phyloP scores from a whole-genome alignment of 2,113 vertebrate species.

The Clinocottus analis region DNA sequence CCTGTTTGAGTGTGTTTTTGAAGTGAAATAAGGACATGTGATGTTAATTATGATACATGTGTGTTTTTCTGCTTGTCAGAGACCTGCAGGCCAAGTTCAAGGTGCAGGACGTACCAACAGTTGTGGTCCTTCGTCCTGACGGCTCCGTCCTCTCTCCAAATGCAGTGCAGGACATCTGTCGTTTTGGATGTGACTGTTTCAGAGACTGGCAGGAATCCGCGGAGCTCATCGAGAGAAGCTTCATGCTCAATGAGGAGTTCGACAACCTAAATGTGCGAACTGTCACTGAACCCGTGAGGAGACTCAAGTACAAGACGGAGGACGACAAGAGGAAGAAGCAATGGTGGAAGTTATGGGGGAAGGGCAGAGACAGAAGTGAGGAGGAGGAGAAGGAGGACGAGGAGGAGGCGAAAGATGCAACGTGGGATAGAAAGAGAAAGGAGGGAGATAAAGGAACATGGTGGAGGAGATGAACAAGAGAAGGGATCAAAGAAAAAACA shows the following conservation, averaged over 20 bases:
- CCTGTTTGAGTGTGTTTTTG: constrained; percentile 3
- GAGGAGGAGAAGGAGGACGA: constrained; percentile 49
- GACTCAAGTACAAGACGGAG: constrained; percentile 89
- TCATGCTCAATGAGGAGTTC: constrained; percentile 87
- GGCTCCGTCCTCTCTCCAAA: constrained; percentile 86
- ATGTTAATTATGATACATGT: background rate
- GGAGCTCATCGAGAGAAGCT: constrained; percentile 89
- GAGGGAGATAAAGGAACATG: constrained; percentile 46
- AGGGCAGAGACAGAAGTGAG: background rate
- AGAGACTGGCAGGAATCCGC: constrained; percentile 90
- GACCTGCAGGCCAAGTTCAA: constrained; percentile 86
- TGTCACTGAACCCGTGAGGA: constrained; percentile 86
- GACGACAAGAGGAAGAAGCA: constrained; percentile 81
- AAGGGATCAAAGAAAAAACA: background rate
- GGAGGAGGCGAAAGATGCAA: constrained; percentile 27
- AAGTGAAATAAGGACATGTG: background rate
- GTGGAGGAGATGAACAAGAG: constrained; percentile 47
- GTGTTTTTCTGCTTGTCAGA: constrained; percentile 70
- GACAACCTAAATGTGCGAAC: constrained; percentile 83
- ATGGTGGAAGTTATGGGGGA: constrained; percentile 64
- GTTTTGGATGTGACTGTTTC: constrained; percentile 84
- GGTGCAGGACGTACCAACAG: constrained; percentile 83
- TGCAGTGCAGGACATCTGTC: constrained; percentile 86
- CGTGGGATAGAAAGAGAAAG: constrained; percentile 41
- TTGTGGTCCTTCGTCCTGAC: constrained; percentile 89